Evolutionary conservation across 37 sponge, comb jelly and placozoan genomes (phyloP).

Genomic region (Ianthella basta): DNA sequence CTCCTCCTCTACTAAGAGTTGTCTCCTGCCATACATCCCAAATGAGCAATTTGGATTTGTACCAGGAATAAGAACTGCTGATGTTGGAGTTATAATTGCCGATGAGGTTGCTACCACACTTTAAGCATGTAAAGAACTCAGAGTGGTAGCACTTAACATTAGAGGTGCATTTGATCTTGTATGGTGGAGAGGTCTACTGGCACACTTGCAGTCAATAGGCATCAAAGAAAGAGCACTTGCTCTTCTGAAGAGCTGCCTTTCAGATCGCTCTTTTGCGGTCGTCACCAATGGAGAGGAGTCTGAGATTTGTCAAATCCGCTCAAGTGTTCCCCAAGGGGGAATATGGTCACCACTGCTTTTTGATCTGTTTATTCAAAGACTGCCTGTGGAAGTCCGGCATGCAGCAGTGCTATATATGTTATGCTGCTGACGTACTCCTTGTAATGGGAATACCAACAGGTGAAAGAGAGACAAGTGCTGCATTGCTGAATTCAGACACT

Average conservation of each 20-base stretch:
- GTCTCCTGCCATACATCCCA: background rate
- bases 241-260: background rate
- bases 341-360: conserved; percentile 20
- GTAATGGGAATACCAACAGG: conserved; percentile 29
- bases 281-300: conserved; percentile 4
- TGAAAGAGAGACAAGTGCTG: background rate
- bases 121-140: background rate
- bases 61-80: background rate
- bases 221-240: background rate
- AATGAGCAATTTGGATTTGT: conserved; percentile 26
- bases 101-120: conserved; percentile 17
- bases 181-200: conserved; percentile 31
- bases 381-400: conserved; percentile 18
- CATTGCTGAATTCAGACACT: conserved; percentile 14
- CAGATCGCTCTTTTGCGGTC: background rate
- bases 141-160: conserved; percentile 6
- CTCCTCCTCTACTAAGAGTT: background rate
- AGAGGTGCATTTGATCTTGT: conserved; percentile 25
- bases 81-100: conserved; percentile 10
- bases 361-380: background rate
- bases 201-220: conserved; percentile 4
- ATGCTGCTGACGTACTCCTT: background rate
- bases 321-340: conserved; percentile 28
- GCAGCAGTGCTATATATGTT: conserved; percentile 6
- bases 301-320: background rate